Evolutionary conservation across 2,888 invertebrate genomes (phyloP).

Genomic region (Cerastoderma edule): DNA sequence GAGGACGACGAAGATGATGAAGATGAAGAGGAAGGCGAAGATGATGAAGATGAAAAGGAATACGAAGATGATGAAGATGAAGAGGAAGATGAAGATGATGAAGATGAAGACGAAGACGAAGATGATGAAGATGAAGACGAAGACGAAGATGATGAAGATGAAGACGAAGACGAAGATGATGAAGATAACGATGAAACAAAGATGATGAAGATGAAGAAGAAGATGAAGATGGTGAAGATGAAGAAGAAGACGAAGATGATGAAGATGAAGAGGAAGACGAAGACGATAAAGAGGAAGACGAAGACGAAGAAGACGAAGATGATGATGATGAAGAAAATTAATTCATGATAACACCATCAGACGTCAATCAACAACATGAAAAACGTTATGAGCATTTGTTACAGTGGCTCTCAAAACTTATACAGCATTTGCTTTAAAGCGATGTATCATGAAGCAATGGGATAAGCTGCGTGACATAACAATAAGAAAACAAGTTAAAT

Average conservation of each 20-base stretch:
- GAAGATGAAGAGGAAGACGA: no score
- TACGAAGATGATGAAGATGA: neutral
- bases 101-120: neutral
- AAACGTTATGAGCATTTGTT: no score
- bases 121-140: neutral
- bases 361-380: no score
- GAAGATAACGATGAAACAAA: neutral
- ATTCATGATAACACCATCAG: no score
- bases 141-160: neutral
- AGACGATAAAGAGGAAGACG: no score
- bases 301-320: no score
- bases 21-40: neutral
- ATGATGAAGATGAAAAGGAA: neutral
- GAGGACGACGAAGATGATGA: neutral
- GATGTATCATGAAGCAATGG: no score
- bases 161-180: neutral
- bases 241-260: neutral
- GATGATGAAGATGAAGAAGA: neutral
- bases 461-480: no score
- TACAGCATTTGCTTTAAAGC: no score
- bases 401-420: no score
- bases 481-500: constrained; percentile 18
- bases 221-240: neutral
- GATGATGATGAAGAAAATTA: no score
- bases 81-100: constrained; percentile 7